Conservation (phyloP, 2,797 vertebrate species). For the Pangasius sanitwongsei region DNA sequence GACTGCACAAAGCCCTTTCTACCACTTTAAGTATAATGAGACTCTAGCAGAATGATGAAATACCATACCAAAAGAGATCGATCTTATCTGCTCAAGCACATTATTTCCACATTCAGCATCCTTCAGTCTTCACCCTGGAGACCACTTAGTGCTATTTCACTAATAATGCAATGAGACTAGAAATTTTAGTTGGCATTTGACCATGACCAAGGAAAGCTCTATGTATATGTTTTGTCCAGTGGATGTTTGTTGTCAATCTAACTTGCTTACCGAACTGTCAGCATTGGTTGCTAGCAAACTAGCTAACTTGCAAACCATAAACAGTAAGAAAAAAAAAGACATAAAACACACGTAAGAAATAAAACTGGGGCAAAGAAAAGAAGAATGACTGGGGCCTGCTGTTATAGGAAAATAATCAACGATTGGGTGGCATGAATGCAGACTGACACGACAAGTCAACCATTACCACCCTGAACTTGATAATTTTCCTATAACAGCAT, state of each 20-base stretch:
- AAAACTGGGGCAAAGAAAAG: neutral
- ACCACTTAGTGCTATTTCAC: neutral
- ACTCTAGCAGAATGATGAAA: slow-evolving; percentile 1
- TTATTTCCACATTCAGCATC: neutral
- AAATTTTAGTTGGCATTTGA: neutral
- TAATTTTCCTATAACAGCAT: neutral
- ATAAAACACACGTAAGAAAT: neutral
- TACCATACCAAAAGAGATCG: slow-evolving; percentile 15
- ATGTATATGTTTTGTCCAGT: neutral
- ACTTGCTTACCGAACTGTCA: neutral
- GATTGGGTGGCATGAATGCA: neutral
- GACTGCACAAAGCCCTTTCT: neutral
- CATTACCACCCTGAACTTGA: neutral
- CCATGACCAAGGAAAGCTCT: neutral
- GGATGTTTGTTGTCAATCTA: neutral
- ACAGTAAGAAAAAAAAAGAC: neutral
- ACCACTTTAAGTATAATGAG: neutral
- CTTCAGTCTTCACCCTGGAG: neutral
- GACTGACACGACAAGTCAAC: neutral
- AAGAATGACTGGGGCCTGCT: neutral
- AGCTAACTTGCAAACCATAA: neutral
- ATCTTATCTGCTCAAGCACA: slow-evolving; percentile 1
- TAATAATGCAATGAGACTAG: slow-evolving; percentile 1
- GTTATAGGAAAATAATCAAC: neutral
- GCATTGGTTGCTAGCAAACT: neutral